Conservation (phyloP, 1,140 invertebrate species). For the Drosophila oshimai region DNA sequence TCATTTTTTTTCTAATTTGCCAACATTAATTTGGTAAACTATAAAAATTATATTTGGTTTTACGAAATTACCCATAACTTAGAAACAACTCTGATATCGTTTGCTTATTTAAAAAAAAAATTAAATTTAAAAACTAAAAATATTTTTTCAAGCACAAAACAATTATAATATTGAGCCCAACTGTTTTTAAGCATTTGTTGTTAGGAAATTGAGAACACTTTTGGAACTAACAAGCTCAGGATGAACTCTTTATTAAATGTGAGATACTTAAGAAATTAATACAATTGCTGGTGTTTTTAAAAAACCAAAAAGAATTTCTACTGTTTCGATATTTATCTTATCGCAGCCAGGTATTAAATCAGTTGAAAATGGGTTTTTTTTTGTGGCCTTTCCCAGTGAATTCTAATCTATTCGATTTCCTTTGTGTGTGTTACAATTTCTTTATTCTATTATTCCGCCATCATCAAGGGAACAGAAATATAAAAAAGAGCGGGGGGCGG, state of each 20-base stretch:
- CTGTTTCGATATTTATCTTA: no score
- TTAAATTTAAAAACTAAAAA: no score
- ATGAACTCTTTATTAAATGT: constrained; percentile 10
- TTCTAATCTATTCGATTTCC: not conserved
- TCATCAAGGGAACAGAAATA: constrained; percentile 2
- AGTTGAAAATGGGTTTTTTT: not conserved
- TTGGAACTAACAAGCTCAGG: constrained; percentile 5
- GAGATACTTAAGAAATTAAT: not conserved
- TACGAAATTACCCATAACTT: no score
- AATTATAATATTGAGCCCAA: not conserved
- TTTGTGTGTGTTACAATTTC: not conserved
- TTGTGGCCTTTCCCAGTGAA: not conserved
- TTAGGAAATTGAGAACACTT: constrained; percentile 14
- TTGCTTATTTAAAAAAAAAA: no score
- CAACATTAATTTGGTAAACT: no score
- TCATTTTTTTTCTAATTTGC: no score
- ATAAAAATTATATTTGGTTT: no score
- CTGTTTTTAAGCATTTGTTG: constrained; percentile 3
- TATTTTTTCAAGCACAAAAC: no score
- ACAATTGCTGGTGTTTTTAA: not conserved
- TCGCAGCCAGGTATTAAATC: no score
- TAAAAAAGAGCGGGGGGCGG: not conserved
- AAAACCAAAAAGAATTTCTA: not conserved
- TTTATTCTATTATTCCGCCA: constrained; percentile 14
- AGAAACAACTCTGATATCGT: no score